Percentiles rank a stretch among this genome's conserved stretches.
phyloP scores from a whole-genome alignment of 2,888 invertebrate genomes.

The Lasioglossum marginatum region DNA sequence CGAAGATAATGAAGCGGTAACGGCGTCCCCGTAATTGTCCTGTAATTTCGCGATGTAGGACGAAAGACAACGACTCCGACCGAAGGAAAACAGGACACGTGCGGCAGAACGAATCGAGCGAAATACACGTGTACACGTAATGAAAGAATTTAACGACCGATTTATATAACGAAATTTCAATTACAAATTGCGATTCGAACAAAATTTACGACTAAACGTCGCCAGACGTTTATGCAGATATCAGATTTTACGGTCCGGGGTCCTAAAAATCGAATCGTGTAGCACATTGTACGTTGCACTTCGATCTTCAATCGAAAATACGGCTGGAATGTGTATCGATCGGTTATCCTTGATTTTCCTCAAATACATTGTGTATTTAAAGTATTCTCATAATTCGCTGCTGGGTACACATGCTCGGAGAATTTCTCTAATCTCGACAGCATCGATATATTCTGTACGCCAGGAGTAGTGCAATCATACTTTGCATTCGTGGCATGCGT shows the following conservation, averaged over 20 bases:
- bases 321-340: neutral
- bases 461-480: neutral
- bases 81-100: neutral
- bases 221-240: neutral
- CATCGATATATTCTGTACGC: neutral
- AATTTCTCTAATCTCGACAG: neutral
- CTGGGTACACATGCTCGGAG: neutral
- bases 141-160: neutral
- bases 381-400: neutral
- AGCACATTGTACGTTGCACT: neutral
- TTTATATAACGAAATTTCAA: neutral
- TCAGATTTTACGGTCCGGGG: neutral
- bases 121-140: neutral
- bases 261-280: neutral
- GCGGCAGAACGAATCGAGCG: neutral
- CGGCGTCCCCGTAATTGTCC: neutral
- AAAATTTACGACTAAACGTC: neutral
- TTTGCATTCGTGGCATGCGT: neutral
- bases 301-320: neutral
- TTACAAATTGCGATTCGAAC: neutral
- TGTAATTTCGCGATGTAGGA: slow-evolving; percentile 5
- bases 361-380: neutral
- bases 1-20: slow-evolving; percentile 1
- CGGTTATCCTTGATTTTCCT: neutral
- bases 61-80: neutral